These are phyloP conservation scores for Gandaritis pyraliata DNA, from an alignment of 2,888 invertebrate genomes.

Conservation along the genomic window DNA sequence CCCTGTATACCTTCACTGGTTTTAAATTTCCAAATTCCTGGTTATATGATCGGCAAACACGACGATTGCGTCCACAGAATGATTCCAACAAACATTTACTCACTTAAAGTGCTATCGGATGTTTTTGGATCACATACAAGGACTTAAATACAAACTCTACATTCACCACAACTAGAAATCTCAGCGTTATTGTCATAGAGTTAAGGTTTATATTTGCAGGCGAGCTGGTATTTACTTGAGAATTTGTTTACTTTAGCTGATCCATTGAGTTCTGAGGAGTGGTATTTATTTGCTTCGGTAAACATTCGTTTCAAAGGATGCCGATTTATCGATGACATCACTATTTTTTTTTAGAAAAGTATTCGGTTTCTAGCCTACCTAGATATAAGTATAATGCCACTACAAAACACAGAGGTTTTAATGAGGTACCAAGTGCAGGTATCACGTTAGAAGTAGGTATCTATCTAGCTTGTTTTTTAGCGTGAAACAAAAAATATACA, in stretches of 20 bases:
- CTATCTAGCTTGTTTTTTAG: too few relatives aligned
- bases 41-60: slow-evolving; percentile 27
- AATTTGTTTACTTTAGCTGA: slow-evolving; percentile 61
- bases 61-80: slow-evolving; percentile 26
- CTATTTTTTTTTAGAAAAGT: slow-evolving; percentile 16
- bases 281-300: slow-evolving; percentile 64
- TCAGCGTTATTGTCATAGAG: slow-evolving; percentile 27
- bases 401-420: too few relatives aligned
- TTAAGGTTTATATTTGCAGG: slow-evolving; percentile 29
- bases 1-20: slow-evolving; percentile 1
- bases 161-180: slow-evolving; percentile 13
- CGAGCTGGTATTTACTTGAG: slow-evolving; percentile 41
- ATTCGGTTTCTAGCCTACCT: background rate
- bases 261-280: slow-evolving; percentile 62
- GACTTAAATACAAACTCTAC: slow-evolving; percentile 52
- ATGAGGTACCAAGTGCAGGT: too few relatives aligned
- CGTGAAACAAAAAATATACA: background rate
- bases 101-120: slow-evolving; percentile 68
- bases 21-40: slow-evolving; percentile 20
- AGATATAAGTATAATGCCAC: background rate
- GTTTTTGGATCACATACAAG: slow-evolving; percentile 73
- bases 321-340: slow-evolving; percentile 56
- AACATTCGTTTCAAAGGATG: slow-evolving; percentile 53
- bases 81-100: slow-evolving; percentile 60
- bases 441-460: too few relatives aligned